Conservation (phyloP, 1,140 invertebrate genomes). For the Ostrea edulis region DNA sequence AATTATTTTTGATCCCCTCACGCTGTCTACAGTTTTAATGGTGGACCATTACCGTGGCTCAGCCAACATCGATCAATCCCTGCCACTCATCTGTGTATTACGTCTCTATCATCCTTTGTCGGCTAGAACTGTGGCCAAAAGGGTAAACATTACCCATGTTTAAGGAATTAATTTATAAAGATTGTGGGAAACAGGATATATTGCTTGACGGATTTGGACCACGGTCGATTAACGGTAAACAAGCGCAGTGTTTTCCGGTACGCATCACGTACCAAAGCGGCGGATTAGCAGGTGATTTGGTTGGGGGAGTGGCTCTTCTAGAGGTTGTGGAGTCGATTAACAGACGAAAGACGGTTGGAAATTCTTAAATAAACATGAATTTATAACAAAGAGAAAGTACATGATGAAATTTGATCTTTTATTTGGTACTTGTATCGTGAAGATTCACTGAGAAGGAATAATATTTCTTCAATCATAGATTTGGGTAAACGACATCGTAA, state of each 20-base stretch:
- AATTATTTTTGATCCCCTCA: not conserved
- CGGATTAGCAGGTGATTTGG: not conserved
- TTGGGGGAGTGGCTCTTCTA: not conserved
- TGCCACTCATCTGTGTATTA: not conserved
- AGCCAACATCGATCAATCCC: not conserved
- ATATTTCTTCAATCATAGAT: too few species aligned
- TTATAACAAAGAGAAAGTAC: not conserved
- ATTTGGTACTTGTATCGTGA: too few species aligned
- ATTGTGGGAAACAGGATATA: slow-evolving; percentile 12
- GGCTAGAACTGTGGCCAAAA: slow-evolving; percentile 3
- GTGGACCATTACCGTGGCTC: not conserved
- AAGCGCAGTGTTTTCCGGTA: slow-evolving; percentile 5
- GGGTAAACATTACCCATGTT: slow-evolving; percentile 13
- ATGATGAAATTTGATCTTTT: not conserved
- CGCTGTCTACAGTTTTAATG: not conserved
- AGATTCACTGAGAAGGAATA: too few species aligned
- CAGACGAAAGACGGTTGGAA: not conserved
- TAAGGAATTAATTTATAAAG: slow-evolving; percentile 16
- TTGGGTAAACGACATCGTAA: too few species aligned
- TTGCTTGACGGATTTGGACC: slow-evolving; percentile 4
- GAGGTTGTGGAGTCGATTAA: not conserved
- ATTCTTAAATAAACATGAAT: not conserved
- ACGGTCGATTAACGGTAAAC: slow-evolving; percentile 5
- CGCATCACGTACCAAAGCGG: slow-evolving; percentile 3
- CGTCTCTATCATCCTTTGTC: not conserved